phyloP scores from a whole-genome alignment of 2,113 vertebrate genomes.

The Fregata magnificens region DNA sequence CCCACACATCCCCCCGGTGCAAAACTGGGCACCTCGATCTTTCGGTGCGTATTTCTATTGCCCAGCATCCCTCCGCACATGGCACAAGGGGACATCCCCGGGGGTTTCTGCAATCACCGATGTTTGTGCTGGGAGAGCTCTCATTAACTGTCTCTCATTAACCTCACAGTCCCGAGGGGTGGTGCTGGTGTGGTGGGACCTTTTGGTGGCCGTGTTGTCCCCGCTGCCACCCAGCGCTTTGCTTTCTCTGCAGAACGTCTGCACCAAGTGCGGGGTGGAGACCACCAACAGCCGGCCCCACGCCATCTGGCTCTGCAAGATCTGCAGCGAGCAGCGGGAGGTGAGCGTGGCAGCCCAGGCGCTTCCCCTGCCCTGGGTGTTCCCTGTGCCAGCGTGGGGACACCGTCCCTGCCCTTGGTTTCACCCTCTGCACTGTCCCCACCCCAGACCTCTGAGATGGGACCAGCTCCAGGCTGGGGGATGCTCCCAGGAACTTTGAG shows the following conservation, averaged over 20 bases:
- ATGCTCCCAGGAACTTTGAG: not conserved
- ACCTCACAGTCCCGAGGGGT: accelerated
- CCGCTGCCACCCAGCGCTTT: not conserved
- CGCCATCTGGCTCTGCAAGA: constrained; percentile 89
- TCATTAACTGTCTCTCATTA: accelerated
- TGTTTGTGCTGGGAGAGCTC: not conserved
- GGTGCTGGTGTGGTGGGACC: not conserved
- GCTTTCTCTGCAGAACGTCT: constrained; percentile 81
- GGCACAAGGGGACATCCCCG: not conserved
- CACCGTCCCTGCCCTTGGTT: not conserved
- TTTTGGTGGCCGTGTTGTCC: accelerated
- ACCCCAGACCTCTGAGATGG: accelerated
- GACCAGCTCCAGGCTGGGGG: not conserved
- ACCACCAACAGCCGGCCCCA: constrained; percentile 78
- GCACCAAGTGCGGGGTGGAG: constrained; percentile 87
- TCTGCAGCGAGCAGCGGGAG: constrained; percentile 94
- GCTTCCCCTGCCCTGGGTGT: not conserved
- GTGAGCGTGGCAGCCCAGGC: constrained; percentile 43
- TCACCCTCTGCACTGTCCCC: not conserved
- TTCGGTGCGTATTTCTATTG: accelerated
- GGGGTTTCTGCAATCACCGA: accelerated
- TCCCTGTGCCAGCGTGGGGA: accelerated
- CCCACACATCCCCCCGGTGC: accelerated
- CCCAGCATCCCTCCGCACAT: accelerated
- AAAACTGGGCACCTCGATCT: accelerated